Evolutionary conservation across 53 echinoderm and acorn worm species (phyloP), one percentile per base, ranked within the genome.

Genomic region (Mesocentrotus franciscanus): DNA sequence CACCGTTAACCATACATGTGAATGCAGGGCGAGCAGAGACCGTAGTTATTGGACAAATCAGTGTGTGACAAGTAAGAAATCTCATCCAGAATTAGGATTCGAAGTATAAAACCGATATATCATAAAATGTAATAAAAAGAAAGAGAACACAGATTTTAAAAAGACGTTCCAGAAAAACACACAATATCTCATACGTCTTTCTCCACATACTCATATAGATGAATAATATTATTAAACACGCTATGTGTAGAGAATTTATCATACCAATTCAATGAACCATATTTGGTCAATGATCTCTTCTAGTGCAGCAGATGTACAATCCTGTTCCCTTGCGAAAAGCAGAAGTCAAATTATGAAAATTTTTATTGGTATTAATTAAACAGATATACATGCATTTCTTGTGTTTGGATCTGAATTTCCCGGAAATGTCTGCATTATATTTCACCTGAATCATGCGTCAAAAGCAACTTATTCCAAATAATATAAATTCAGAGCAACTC

Each of bases 31-130:
- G 1, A 58, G n/a, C 29, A 87, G 87, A 87, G 87, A 87, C 27
- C 24, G 87, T 4, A 87, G 87, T 35, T 87, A 33, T 58, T 87
- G 58, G 87, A 87, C 87, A 27, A 58, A 58, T 11, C 87, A 58
- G 18, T 87, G 87, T 87, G 58, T 87, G 34, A 87, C 87, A 87
- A 87, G 87, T 87, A 87, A n/a, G 87, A 15, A 27, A 8, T 10
- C 32, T 12, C 9, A 12, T 12, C 29, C 29, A 30, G 30, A 74
- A 74, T 0, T 9, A 74, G 26, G 24, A 24, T 68, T 68, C 22
- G 49, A 34, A 33, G 30, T 13, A 78, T 33, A 26, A 66, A 66
- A 66, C 66, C 49, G 6, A 49, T 49, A 49, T 49, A 7, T 5
- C 49, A 49, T 49, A 0, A 49, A 4, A 4, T 49, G 49, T 49